phyloP scores from a whole-genome alignment of 1,140 invertebrate genomes.

The Drosophila biarmipes region DNA sequence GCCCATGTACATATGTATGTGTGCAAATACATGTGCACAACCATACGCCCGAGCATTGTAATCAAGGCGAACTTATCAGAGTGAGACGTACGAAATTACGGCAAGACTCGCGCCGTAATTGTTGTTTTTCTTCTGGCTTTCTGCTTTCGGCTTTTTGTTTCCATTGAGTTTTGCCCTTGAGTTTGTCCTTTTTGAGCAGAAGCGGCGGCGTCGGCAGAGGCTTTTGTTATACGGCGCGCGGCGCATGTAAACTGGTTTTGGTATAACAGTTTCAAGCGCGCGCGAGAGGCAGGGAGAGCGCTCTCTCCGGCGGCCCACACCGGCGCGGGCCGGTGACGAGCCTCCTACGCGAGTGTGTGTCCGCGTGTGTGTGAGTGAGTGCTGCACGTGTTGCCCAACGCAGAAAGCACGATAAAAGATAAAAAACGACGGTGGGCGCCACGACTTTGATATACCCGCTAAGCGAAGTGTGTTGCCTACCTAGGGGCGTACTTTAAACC shows the following conservation, averaged over 20 bases:
- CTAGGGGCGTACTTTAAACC: not conserved
- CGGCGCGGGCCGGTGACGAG: conserved; percentile 15
- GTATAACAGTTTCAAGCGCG: conserved; percentile 31
- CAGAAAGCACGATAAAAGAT: conserved; percentile 10
- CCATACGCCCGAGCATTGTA: conserved; percentile 29
- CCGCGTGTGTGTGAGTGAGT: conserved; percentile 7
- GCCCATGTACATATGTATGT: not conserved
- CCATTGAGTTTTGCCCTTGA: conserved; percentile 66
- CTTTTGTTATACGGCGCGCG: conserved; percentile 53
- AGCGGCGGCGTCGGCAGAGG: conserved; percentile 20
- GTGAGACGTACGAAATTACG: conserved; percentile 33
- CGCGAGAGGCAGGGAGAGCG: conserved; percentile 10
- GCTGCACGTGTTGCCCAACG: conserved; percentile 34
- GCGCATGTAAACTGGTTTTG: conserved; percentile 69
- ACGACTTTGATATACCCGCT: not conserved
- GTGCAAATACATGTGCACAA: not conserved
- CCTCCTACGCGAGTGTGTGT: conserved; percentile 6
- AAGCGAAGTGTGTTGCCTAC: not conserved
- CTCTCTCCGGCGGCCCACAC: conserved; percentile 50
- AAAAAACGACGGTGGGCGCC: not conserved
- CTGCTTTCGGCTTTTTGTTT: conserved; percentile 41
- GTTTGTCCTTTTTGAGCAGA: conserved; percentile 74
- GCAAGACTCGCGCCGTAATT: conserved; percentile 30
- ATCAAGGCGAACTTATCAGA: conserved; percentile 50
- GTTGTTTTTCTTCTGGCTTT: conserved; percentile 24